These are phyloP conservation scores for Solenodon paradoxus DNA, from an alignment of 2,113 vertebrate genomes.

Conservation along the genomic window DNA sequence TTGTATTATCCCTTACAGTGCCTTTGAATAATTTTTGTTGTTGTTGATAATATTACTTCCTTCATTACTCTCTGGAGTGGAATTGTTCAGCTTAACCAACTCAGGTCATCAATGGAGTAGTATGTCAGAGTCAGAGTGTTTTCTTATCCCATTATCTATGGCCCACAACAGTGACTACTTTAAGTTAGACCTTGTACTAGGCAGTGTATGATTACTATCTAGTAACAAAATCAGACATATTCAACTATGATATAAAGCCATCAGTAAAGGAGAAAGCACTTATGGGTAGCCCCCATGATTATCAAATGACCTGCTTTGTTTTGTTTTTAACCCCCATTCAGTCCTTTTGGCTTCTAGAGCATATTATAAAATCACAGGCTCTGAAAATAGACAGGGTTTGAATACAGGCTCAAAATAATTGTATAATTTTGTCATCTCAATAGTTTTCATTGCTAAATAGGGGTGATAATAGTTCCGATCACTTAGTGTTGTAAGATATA, in stretches of 20 bases:
- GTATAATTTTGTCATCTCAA: neutral
- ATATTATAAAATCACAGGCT: neutral
- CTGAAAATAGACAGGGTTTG: neutral
- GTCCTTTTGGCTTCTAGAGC: neutral
- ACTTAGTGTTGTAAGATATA: neutral
- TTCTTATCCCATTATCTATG: neutral
- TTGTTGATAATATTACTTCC: neutral
- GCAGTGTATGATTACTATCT: neutral
- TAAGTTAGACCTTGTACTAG: neutral
- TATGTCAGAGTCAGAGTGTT: neutral
- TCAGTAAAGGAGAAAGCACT: neutral
- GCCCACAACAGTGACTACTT: neutral
- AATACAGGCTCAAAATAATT: neutral
- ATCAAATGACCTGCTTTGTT: neutral
- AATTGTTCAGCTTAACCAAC: neutral
- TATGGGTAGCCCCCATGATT: neutral
- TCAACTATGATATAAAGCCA: neutral
- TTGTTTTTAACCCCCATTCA: neutral
- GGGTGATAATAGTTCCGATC: neutral
- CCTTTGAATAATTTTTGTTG: neutral
- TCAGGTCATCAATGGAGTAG: neutral
- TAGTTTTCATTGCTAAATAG: neutral
- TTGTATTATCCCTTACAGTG: neutral
- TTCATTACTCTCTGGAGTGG: neutral
- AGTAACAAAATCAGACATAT: neutral